phyloP scores from a whole-genome alignment of 1,140 invertebrate species.

The Ceratina japonica region DNA sequence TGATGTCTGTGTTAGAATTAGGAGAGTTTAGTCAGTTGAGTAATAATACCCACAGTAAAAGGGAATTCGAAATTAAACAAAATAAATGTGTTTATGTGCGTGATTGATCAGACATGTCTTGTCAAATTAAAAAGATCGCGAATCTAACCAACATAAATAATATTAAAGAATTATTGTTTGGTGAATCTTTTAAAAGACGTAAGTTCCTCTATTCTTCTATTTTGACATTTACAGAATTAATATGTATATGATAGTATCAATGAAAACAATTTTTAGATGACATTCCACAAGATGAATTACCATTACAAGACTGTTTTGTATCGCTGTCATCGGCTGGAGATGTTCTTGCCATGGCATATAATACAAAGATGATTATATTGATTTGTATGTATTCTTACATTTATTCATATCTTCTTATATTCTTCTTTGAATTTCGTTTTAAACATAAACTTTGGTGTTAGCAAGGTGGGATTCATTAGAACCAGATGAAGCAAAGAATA shows the following conservation, averaged over 20 bases:
- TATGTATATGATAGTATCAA: constrained; percentile 7
- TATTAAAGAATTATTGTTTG: constrained; percentile 72
- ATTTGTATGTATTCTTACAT: constrained; percentile 68
- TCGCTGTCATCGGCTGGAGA: constrained; percentile 75
- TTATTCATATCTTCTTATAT: background rate
- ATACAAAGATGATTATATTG: constrained; percentile 75
- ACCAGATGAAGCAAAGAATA: constrained; percentile 77
- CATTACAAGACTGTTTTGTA: constrained; percentile 72
- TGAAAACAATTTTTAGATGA: constrained; percentile 83
- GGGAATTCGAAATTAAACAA: background rate
- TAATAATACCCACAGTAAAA: background rate
- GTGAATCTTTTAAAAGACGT: constrained; percentile 61
- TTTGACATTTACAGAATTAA: constrained; percentile 79
- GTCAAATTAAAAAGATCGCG: constrained; percentile 85
- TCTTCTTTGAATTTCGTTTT: background rate
- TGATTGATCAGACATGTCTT: constrained; percentile 80
- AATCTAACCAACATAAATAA: constrained; percentile 82
- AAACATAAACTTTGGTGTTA: constrained; percentile 44
- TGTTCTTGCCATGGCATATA: constrained; percentile 72
- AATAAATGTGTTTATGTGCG: constrained; percentile 15
- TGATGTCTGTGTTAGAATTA: background rate
- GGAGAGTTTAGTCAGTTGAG: background rate
- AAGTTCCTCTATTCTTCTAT: constrained; percentile 79
- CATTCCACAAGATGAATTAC: constrained; percentile 71
- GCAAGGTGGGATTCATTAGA: constrained; percentile 80